phyloP scores from a whole-genome alignment of 2,888 invertebrate species.

The Augochlorella aurata region DNA sequence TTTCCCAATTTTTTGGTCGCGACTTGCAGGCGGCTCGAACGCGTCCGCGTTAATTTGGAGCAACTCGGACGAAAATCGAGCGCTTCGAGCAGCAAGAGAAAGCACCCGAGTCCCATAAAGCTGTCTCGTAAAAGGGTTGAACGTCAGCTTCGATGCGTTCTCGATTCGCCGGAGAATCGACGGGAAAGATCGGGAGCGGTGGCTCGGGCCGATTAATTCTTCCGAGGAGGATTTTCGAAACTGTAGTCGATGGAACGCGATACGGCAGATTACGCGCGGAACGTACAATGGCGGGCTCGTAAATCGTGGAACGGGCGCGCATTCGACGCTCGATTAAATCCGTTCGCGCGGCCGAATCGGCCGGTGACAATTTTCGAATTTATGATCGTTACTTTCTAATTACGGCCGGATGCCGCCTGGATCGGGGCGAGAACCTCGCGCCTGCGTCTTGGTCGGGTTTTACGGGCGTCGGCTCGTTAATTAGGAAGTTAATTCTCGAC shows the following conservation, averaged over 20 bases:
- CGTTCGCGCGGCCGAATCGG: constrained; percentile 4
- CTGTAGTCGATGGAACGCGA: not conserved
- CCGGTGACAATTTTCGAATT: constrained; percentile 42
- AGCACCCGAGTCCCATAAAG: too few species aligned
- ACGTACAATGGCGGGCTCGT: not conserved
- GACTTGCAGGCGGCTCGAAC: too few species aligned
- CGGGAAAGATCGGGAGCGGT: not conserved
- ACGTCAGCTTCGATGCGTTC: too few species aligned
- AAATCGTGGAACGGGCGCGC: constrained; percentile 17
- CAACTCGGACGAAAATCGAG: too few species aligned
- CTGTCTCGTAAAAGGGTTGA: too few species aligned
- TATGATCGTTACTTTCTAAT: constrained; percentile 54
- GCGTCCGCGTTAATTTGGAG: too few species aligned
- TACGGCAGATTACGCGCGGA: not conserved
- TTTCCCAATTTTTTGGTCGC: not conserved
- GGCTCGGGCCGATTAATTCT: not conserved
- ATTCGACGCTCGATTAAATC: constrained; percentile 40
- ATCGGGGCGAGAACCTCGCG: not conserved
- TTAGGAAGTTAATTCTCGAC: constrained; percentile 55
- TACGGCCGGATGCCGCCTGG: constrained; percentile 8
- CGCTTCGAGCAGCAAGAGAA: too few species aligned
- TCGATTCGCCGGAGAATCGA: too few species aligned
- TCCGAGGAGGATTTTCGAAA: not conserved
- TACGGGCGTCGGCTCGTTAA: constrained; percentile 50
- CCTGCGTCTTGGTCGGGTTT: constrained; percentile 30